Base-by-base conservation (phyloP, 2,888 invertebrate genomes). In the Thera obeliscata region DNA sequence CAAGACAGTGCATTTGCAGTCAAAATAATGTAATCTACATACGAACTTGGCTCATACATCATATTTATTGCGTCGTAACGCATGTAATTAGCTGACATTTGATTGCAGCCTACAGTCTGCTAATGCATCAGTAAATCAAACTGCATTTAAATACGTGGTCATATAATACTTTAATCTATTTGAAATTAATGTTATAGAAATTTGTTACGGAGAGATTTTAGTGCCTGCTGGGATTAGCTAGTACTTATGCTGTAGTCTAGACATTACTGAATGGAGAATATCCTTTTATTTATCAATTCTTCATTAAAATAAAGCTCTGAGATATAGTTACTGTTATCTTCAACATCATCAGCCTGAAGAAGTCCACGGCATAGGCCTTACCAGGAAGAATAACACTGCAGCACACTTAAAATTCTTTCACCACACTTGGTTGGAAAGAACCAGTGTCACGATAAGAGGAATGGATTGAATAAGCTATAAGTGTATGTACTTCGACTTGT, bases 51-150 rank as follows among this genome's bases (percentile, higher is more conserved):
- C 75, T 66, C 77, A 76, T 79, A 71, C 73, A 76, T 81, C 81
- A 82, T 79, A 79, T 80, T 82, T 78, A 82, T 78, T 78, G 78
- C 77, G 74, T 74, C 69, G 74, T 62, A 73, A 77, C 78, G 77
- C 75, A 74, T 81, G 73, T 74, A 78, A 80, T 81, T 81, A 80
- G 78, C 78, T 80, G 78, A 81, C 78, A 78, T 80, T 81, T 81
- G 67, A 76, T 70, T 76, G 74, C 71, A 74, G 61, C 64, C 71
- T 46, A 46, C 43, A 9, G 61, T 54, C 56, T 61, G 66, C 64
- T 55, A 72, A 72, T 63, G 70, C 74, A 59, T 71, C 72, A 60
- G 65, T 74, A 70, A 69, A 74, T 78, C 70, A 75, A 74, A 74
- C 64, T 68, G 71, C 75, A 74, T 74, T 75, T 76, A 74, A 78